Percentiles rank a stretch among this genome's conserved stretches.
Evolutionary conservation across 2,888 invertebrate species (phyloP).

Genomic region (Mythimna albipuncta): DNA sequence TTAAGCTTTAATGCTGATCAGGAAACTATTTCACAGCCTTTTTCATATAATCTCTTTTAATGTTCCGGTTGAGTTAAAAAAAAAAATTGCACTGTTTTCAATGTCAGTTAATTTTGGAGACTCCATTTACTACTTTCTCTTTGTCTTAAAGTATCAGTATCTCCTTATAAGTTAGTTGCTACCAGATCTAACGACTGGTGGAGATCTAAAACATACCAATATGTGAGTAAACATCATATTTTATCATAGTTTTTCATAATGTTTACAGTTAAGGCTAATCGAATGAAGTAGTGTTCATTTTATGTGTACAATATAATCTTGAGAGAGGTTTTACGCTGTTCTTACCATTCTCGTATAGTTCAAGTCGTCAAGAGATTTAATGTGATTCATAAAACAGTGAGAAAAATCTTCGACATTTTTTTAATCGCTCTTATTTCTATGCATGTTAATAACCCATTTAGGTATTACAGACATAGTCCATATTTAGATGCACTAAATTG

Average conservation of each 20-base stretch:
- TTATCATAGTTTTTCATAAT: conserved; percentile 62
- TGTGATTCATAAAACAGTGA: neutral
- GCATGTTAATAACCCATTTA: neutral
- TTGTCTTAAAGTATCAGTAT: neutral
- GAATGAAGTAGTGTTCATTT: conserved; percentile 35
- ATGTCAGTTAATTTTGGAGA: neutral
- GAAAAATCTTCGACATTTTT: conserved; percentile 1
- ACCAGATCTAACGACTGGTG: conserved; percentile 33
- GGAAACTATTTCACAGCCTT: neutral
- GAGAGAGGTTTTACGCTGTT: conserved; percentile 4
- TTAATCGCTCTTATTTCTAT: neutral
- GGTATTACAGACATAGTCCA: no score
- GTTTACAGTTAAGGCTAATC: conserved; percentile 55
- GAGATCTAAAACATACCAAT: conserved; percentile 36
- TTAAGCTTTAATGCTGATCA: no score
- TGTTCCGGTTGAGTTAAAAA: neutral
- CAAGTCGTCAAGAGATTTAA: neutral
- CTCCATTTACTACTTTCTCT: conserved; percentile 19
- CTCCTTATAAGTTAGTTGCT: conserved; percentile 41
- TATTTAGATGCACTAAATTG: no score
- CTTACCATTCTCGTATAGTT: conserved; percentile 14
- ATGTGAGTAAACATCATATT: conserved; percentile 51
- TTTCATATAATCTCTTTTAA: neutral
- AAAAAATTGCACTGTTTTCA: neutral
- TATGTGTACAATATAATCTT: conserved; percentile 45